Base-by-base conservation (phyloP, 2,797 vertebrate genomes). In the Tiaroga cobitis region DNA sequence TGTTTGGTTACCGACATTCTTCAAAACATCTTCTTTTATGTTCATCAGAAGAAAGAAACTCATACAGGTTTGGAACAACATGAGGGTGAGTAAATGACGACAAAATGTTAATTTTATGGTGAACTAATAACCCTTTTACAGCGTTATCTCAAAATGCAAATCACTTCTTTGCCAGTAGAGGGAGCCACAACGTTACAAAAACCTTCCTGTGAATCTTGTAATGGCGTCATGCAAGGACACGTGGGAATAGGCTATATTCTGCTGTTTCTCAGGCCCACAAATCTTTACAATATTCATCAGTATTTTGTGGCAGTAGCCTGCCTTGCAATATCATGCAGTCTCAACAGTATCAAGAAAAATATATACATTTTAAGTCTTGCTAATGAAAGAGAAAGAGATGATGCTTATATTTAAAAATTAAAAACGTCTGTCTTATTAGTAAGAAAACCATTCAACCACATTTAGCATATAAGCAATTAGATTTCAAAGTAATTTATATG, bases 181-280 rank as follows among this genome's bases (percentile, higher is more conserved):
- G 82, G 86, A 75, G 82, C 51, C 69, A 86, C 41, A 87, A n/a
- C 15, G 41, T 39, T 67, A 73, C 41, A 80, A 70, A 69, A 79
- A 26, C 11, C 1, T 32, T 79, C 8, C 24, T 24, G 61, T 34
- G n/a, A 73, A 6, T 26, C 37, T 73, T 80, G n/a, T 11, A 81
- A 34, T 19, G 32, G 8, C 43, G 37, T 74, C 59, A 7, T 67
- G 5, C 73, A 75, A 54, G 29, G 29, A 51, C 72, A 51, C 15
- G 15, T 4, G n/a, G n/a, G 24, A 19, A 29, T 32, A n/a, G n/a
- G n/a, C n/a, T n/a, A 32, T 11, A 21, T 49, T 49, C 70, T 18
- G 41, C 4, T 73, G 26, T 54, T 24, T 75, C 29, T 59, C 7
- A 10, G 4, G 8, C 2, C 3, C 0, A 10, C 2, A 26, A 10